Conservation (phyloP, 1,140 invertebrate species). For the Homarus americanus region DNA sequence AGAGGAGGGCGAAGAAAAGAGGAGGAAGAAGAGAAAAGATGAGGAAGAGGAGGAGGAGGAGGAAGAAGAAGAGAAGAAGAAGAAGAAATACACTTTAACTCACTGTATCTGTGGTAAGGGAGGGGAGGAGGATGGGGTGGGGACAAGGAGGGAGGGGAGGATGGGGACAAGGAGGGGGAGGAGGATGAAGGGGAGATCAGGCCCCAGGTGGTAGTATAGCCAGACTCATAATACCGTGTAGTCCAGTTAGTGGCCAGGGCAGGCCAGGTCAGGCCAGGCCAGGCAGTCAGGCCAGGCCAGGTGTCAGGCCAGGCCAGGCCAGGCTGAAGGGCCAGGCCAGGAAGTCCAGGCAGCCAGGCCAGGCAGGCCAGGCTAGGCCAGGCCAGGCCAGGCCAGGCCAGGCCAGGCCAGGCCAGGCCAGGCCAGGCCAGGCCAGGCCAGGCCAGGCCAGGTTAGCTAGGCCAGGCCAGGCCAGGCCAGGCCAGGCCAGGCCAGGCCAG, state of each 20-base stretch:
- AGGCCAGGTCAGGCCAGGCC: constrained; percentile 54
- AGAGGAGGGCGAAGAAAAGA: too few relatives aligned
- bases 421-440: constrained; percentile 43
- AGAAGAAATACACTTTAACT: too few relatives aligned
- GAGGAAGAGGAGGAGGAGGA: too few relatives aligned
- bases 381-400: constrained; percentile 59
- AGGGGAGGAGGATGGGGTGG: too few relatives aligned
- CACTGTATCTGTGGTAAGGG: constrained; percentile 55
- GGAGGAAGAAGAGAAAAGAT: too few relatives aligned
- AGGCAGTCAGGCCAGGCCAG: constrained; percentile 70
- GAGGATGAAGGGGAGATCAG: constrained; percentile 50
- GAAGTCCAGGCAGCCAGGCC: too few relatives aligned
- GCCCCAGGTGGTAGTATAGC: constrained; percentile 69
- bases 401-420: constrained; percentile 55
- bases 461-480: constrained; percentile 27
- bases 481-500: constrained; percentile 47
- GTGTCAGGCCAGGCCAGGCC: constrained; percentile 49
- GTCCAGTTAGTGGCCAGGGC: constrained; percentile 53
- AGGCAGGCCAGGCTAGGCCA: constrained; percentile 18
- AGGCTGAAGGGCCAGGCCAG: constrained; percentile 43
- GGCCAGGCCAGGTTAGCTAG: neutral
- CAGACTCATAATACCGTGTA: constrained; percentile 69
- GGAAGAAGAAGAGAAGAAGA: too few relatives aligned
- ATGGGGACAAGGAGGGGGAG: too few relatives aligned
- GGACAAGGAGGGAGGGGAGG: too few relatives aligned